Percentiles rank a stretch among this genome's conserved stretches.
phyloP scores from a whole-genome alignment of 2,797 vertebrate genomes.

The Microchirus variegatus region DNA sequence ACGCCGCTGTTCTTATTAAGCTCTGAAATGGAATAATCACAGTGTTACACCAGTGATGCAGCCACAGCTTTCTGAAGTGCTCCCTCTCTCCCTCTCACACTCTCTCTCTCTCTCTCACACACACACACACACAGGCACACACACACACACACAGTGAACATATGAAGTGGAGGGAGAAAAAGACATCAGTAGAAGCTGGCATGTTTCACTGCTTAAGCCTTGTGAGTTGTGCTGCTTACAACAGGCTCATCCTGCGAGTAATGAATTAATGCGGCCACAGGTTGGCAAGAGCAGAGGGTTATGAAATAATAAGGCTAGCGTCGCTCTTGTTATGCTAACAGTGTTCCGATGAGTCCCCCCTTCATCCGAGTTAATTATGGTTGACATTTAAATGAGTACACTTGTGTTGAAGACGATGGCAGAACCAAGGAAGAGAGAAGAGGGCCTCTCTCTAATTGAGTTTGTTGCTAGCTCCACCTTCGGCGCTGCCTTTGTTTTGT shows the following conservation, averaged over 20 bases:
- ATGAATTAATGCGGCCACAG: constrained; percentile 43
- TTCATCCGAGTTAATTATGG: constrained; percentile 80
- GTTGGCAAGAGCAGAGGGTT: constrained; percentile 55
- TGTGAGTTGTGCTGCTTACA: constrained; percentile 2
- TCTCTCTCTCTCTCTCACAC: no score
- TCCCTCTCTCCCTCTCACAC: constrained; percentile 24
- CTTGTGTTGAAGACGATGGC: constrained; percentile 69
- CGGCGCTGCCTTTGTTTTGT: constrained; percentile 63
- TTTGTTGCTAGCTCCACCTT: constrained; percentile 74
- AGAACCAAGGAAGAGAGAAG: constrained; percentile 67
- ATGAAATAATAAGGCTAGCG: constrained; percentile 65
- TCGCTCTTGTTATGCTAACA: constrained; percentile 77
- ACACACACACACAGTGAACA: neutral
- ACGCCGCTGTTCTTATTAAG: constrained; percentile 69
- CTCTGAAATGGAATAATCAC: constrained; percentile 54
- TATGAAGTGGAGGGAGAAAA: neutral
- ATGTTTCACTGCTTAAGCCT: constrained; percentile 14
- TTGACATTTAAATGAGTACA: constrained; percentile 83
- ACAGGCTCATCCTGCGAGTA: constrained; percentile 20
- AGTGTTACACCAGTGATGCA: constrained; percentile 26
- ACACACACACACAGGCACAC: constrained; percentile 2
- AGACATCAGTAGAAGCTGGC: neutral
- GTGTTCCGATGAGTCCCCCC: constrained; percentile 66
- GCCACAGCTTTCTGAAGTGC: constrained; percentile 24
- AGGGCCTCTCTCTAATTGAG: constrained; percentile 79